phyloP scores from a whole-genome alignment of 2,888 invertebrate genomes.

The Cosmia trapezina region DNA sequence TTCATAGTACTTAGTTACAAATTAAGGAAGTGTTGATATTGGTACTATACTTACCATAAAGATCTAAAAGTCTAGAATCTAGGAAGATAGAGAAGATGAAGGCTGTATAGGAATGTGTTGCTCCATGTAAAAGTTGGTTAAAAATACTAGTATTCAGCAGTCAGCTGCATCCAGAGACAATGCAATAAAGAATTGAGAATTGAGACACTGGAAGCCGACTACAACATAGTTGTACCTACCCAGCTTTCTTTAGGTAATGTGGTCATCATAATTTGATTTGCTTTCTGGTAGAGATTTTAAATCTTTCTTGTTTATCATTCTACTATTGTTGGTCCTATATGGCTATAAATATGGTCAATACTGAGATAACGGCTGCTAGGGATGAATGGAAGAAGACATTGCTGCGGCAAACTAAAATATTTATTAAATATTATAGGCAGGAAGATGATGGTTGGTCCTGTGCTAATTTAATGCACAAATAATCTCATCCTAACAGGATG shows the following conservation, averaged over 20 bases:
- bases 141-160: background rate
- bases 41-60: too few relatives aligned
- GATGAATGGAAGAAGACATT: background rate
- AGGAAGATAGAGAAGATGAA: too few relatives aligned
- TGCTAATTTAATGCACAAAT: background rate
- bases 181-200: too few relatives aligned
- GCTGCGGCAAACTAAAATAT: background rate
- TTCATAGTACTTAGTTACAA: background rate
- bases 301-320: background rate
- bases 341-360: background rate
- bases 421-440: accelerated
- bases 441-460: background rate
- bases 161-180: too few relatives aligned
- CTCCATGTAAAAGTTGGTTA: background rate
- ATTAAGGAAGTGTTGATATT: background rate
- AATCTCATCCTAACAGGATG: conserved; percentile 34
- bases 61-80: background rate
- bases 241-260: conserved; percentile 2
- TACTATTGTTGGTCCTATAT: background rate
- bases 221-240: background rate
- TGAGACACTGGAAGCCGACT: background rate
- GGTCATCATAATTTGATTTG: background rate
- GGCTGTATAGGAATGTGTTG: background rate
- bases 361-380: background rate
- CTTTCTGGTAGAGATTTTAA: background rate